Percentiles rank a stretch among this genome's conserved stretches.
Evolutionary conservation across 2,888 invertebrate species (phyloP).

Genomic region (Trissoscelio sp.): DNA sequence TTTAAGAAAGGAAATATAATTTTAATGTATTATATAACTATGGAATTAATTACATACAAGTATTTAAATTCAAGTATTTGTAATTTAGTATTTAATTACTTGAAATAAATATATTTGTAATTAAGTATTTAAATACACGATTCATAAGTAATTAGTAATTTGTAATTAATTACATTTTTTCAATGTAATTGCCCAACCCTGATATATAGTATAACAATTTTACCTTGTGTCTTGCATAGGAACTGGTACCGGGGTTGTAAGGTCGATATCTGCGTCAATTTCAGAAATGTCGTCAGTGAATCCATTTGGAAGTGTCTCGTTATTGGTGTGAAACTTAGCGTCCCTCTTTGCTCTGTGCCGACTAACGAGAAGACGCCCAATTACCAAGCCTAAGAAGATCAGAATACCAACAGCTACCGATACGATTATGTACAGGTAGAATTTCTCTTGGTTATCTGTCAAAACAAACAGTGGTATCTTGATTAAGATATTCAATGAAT

Average conservation of each 20-base stretch:
- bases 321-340: constrained; percentile 89
- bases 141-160: no score
- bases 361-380: constrained; percentile 89
- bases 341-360: constrained; percentile 87
- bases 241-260: constrained; percentile 88
- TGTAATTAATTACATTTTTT: no score
- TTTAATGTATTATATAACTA: no score
- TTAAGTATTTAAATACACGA: no score
- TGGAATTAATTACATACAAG: no score
- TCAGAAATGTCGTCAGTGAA: constrained; percentile 95
- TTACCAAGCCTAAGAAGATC: constrained; percentile 89
- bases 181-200: no score
- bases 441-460: constrained; percentile 90
- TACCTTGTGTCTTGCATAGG: constrained; percentile 83
- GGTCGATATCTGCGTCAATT: constrained; percentile 91
- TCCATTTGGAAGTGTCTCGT: constrained; percentile 91
- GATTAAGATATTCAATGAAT: no score
- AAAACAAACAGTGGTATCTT: constrained; percentile 66
- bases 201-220: no score
- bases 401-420: constrained; percentile 89
- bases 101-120: no score
- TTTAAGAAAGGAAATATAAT: no score
- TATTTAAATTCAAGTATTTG: no score
- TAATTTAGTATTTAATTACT: no score
- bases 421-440: constrained; percentile 93